Base-by-base conservation (phyloP, 37 sponge, comb jelly and placozoan species). In the Petrosia ficiformis region DNA sequence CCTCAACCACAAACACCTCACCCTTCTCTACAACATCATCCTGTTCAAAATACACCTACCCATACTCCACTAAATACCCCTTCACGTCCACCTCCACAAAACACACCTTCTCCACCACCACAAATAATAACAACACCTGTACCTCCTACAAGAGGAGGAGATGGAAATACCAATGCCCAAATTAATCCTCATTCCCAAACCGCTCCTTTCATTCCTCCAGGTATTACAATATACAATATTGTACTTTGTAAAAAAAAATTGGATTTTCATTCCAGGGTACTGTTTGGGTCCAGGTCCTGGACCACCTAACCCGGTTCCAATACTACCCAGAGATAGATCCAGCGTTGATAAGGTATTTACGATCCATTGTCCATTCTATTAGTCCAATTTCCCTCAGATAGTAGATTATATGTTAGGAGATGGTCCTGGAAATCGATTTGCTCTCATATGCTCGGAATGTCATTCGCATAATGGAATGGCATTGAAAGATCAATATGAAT, bases 381-480 rank as follows among this genome's bases (percentile, higher is more conserved):
- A 6, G 26, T 26, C 63, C 28, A 22, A 29, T 26, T 19, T 48
- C 54, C 14, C 14, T 6, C 11, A 61, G 28, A 22, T 61, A 26
- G 63, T n/a, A 26, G 63, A 61, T 24, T 61, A 61, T n/a, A 61
- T 29, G 37, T 26, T 41, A 5, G 97, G 97, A 6, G 97, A 96
- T 76, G 97, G 97, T 29, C 93, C 97, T 24, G 81, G 82, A 74
- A 89, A 86, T n/a, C 69, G 97, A 26, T 96, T 80, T 67, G 93
- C 97, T 32, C 93, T 96, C 54, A 80, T 92, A 72, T 92, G 93
- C 39, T 73, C 70, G 8, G 40, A 89, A 52, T 96, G 97, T 58
- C 65, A 74, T 77, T 88, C 88, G 3, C 95, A 94, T 79, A 90
- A 94, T 73, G 95, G 95, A 29, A 90, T 94, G 95, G 89, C 89